These are phyloP conservation scores for Caenorhabditis elegans DNA, from an alignment of 1,140 invertebrate species.

Conservation along the genomic window DNA sequence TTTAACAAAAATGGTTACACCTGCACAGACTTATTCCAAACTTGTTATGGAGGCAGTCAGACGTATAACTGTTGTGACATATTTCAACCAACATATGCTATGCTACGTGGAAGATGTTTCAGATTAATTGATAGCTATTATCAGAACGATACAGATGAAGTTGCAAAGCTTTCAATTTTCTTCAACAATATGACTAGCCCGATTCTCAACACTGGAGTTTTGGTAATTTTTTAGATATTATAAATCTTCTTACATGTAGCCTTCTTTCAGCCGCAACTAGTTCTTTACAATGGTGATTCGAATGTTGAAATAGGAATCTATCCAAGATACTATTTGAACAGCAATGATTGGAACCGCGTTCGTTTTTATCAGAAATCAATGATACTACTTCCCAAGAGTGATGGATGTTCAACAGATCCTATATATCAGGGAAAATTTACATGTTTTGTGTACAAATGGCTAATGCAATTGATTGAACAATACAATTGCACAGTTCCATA, in stretches of 20 bases:
- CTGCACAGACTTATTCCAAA: conserved; percentile 18
- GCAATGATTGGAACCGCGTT: conserved; percentile 38
- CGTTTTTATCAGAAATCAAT: conserved; percentile 33
- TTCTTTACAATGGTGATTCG: conserved; percentile 30
- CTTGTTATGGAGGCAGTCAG: conserved; percentile 6
- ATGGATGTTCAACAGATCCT: conserved; percentile 18
- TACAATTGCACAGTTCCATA: conserved; percentile 40
- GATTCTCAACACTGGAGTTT: not conserved
- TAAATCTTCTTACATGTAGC: not conserved
- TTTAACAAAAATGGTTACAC: conserved; percentile 30
- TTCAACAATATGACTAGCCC: conserved; percentile 34
- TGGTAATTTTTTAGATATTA: not conserved
- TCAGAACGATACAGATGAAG: conserved; percentile 37
- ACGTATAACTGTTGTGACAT: conserved; percentile 31
- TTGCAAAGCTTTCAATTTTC: not conserved
- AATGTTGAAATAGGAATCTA: conserved; percentile 26
- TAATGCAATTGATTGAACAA: conserved; percentile 11
- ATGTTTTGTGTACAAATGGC: conserved; percentile 36
- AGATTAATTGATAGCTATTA: conserved; percentile 17
- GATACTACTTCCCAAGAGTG: conserved; percentile 10
- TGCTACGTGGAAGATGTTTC: conserved; percentile 40
- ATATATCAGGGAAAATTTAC: conserved; percentile 30
- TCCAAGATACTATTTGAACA: conserved; percentile 35
- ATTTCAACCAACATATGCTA: conserved; percentile 40
- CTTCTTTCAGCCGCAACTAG: conserved; percentile 12